Conservation (phyloP, 2,888 invertebrate species). For the Limnephilus marmoratus region DNA sequence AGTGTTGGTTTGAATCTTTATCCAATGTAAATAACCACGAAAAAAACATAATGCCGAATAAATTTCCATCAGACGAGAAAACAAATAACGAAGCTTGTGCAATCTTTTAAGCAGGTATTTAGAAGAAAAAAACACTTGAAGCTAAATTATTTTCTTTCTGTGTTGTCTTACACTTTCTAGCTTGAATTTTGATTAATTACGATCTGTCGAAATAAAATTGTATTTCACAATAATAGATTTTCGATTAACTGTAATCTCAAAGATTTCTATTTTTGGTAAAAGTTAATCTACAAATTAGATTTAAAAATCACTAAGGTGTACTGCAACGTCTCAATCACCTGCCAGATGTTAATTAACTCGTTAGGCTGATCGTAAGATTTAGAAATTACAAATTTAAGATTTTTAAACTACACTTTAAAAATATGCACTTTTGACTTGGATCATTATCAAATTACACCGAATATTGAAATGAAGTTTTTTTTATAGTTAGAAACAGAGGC, state of each 20-base stretch:
- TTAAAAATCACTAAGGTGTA: not conserved
- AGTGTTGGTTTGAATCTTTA: not conserved
- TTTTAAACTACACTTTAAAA: not conserved
- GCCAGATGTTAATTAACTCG: not conserved
- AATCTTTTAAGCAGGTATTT: not conserved
- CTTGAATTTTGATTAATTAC: not conserved
- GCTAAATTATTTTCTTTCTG: not conserved
- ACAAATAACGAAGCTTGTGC: not conserved
- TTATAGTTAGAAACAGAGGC: no score
- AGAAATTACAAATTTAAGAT: not conserved
- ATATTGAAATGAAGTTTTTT: no score
- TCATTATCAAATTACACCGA: no score
- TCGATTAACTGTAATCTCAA: not conserved
- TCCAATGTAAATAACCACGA: not conserved
- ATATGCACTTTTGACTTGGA: not conserved
- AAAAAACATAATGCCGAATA: not conserved
- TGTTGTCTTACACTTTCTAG: not conserved
- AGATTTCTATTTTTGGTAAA: not conserved
- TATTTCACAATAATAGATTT: not conserved
- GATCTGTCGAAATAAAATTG: not conserved
- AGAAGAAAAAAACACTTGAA: not conserved
- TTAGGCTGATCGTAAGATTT: not conserved
- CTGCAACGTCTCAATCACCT: not conserved
- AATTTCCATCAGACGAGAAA: not conserved
- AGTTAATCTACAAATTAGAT: not conserved